Percentiles rank a stretch among this genome's conserved stretches.
phyloP scores from a whole-genome alignment of 2,888 invertebrate species.

The Ditula angustiorana region DNA sequence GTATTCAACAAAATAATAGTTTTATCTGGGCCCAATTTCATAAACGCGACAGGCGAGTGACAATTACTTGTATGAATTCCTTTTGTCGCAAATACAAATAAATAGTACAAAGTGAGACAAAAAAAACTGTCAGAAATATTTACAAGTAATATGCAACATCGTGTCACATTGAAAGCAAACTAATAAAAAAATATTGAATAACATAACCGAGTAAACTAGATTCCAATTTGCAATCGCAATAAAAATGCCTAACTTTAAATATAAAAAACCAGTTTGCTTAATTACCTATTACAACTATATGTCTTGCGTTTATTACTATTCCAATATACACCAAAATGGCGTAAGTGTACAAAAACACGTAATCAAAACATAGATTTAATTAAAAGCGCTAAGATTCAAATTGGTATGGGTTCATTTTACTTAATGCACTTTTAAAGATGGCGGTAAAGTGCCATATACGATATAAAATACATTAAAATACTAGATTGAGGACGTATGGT shows the following conservation, averaged over 20 bases:
- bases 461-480: conserved; percentile 27
- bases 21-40: no score
- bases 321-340: background rate
- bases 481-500: conserved; percentile 35
- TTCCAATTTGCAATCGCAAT: conserved; percentile 24
- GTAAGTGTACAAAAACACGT: background rate
- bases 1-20: no score
- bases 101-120: no score
- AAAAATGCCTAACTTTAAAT: background rate
- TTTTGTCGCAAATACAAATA: no score
- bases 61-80: no score
- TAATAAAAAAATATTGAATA: conserved; percentile 13
- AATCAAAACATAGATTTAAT: background rate
- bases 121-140: no score
- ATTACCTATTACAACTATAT: conserved; percentile 14
- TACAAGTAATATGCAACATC: no score
- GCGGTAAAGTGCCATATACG: conserved; percentile 13
- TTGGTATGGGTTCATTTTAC: background rate
- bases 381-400: conserved; percentile 5
- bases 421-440: background rate
- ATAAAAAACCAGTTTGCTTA: conserved; percentile 17
- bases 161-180: no score
- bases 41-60: no score
- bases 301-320: background rate
- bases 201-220: conserved; percentile 22